phyloP scores from a whole-genome alignment of 2,888 invertebrate species.

The Pachycephus smyrnensis region DNA sequence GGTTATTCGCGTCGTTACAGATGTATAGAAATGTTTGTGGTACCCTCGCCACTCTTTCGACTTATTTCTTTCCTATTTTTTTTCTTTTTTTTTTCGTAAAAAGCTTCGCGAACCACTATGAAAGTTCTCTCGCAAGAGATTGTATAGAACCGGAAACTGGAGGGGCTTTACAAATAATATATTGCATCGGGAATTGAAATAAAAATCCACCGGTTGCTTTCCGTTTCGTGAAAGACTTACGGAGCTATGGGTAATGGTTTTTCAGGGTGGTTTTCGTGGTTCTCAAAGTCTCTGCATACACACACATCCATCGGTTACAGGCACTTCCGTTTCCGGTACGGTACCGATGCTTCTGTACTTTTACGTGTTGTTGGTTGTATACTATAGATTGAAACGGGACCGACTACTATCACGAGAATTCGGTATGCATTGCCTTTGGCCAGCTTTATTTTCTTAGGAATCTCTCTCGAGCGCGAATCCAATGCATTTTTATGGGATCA shows the following conservation, averaged over 20 bases:
- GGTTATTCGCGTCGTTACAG: conserved; percentile 48
- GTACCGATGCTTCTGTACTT: background rate
- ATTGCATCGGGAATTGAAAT: conserved; percentile 52
- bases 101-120: background rate
- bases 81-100: background rate
- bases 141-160: background rate
- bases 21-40: conserved; percentile 41
- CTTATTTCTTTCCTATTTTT: too few relatives aligned
- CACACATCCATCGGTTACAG: background rate
- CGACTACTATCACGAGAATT: conserved; percentile 32
- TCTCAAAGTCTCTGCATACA: background rate
- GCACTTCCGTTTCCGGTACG: conserved; percentile 26
- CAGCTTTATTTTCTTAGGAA: conserved; percentile 45
- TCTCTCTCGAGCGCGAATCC: conserved; percentile 41
- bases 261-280: conserved; percentile 7
- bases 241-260: conserved; percentile 7
- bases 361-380: background rate
- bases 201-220: conserved; percentile 62
- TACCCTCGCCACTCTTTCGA: conserved; percentile 13
- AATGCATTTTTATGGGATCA: conserved; percentile 62
- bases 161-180: conserved; percentile 43
- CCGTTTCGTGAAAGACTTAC: conserved; percentile 43
- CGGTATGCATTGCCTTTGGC: conserved; percentile 46
- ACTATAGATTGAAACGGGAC: background rate
- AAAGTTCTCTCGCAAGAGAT: background rate